Evolutionary conservation across 2,113 vertebrate species (phyloP), one percentile per base, ranked within the genome.

Genomic region (Passer domesticus): DNA sequence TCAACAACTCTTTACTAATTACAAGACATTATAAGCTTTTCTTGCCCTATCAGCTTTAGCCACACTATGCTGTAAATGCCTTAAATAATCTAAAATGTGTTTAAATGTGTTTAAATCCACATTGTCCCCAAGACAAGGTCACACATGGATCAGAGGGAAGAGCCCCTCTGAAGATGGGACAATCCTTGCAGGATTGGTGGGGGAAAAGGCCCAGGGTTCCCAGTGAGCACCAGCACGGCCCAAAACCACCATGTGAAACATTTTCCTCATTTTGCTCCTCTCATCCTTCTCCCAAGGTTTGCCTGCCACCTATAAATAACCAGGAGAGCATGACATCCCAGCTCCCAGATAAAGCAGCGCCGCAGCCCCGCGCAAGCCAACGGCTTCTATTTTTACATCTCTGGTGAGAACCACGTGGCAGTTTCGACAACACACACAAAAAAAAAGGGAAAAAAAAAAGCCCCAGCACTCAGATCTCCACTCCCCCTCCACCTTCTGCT

Each of bases 321-420:
- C 5, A 1, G 16, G 74, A 86, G 95, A 96, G 91, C 87, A 23
- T 83, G 95, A 97, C 97, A 96, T 89, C 87, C 87, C 74, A 77
- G 27, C 72, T 96, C 83, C 69, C 91, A 90, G 97, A 92, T 93
- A 91, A 92, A 94, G 94, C n/a, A 12, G 25, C 66, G 37, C 91
- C 78, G 72, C 84, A 78, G 82, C 95, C 95, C 91, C 15, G 4
- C 31, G 1, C 82, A 64, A 97, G 92, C 96, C 96, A 94, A 80
- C 70, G 0, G 91, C 92, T 97, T 97, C 97, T 98, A 97, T 97
- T 97, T 98, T 96, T 97, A 92, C 90, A 76, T 87, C 90, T 94
- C 94, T 94, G 90, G 95, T 95, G 97, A 97, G 96, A 96, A 86
- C 96, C 97, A 94, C 91, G 84, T 96, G 95, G 96, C 96, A 97